These are phyloP conservation scores for Stercorarius parasiticus DNA, from an alignment of 2,113 vertebrate species.

Conservation along the genomic window DNA sequence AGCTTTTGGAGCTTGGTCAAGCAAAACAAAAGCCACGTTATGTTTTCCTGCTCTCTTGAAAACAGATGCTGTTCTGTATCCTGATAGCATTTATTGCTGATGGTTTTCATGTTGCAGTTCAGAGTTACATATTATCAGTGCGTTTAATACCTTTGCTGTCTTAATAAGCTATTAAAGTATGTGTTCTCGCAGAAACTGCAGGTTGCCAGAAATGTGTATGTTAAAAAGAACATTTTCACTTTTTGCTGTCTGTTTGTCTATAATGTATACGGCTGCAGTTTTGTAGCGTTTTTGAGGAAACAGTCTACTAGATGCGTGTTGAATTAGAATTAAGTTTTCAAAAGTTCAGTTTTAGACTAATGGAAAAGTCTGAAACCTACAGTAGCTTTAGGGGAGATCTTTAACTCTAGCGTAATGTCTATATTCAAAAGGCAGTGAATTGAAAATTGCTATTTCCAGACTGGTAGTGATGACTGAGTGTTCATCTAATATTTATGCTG, in stretches of 20 bases:
- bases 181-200: background rate
- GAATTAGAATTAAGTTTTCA: background rate
- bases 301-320: background rate
- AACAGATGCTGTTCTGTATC: background rate
- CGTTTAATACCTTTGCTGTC: background rate
- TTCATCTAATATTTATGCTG: background rate
- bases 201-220: background rate
- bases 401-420: background rate
- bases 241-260: background rate
- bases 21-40: background rate
- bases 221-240: background rate
- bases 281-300: background rate
- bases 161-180: background rate
- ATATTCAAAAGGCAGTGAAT: background rate
- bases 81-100: background rate
- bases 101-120: background rate
- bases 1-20: background rate
- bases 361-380: background rate
- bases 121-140: background rate
- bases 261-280: background rate
- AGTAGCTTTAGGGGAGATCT: background rate
- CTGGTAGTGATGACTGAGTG: background rate
- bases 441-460: background rate
- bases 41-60: background rate
- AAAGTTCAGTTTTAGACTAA: no score